These are phyloP conservation scores for Formicarius rufipectus DNA, from an alignment of 2,113 vertebrate genomes.

Conservation along the genomic window DNA sequence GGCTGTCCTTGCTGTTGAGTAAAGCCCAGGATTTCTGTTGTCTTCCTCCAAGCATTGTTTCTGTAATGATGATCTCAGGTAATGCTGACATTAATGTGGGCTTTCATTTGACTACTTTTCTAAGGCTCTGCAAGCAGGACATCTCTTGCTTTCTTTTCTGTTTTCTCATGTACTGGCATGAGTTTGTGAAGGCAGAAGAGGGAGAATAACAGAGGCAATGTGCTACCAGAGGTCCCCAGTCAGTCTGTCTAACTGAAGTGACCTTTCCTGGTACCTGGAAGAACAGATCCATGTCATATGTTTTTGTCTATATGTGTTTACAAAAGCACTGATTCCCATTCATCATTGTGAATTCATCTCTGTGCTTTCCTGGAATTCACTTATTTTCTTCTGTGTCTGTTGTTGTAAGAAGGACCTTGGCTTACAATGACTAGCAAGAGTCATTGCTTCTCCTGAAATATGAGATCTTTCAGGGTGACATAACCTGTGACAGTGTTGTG, in stretches of 20 bases:
- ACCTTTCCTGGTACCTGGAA: background rate
- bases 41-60: background rate
- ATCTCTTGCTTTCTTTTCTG: background rate
- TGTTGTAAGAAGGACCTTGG: constrained; percentile 7
- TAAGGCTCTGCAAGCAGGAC: background rate
- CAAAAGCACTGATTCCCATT: background rate
- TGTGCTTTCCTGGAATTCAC: constrained; percentile 10
- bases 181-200: background rate
- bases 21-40: background rate
- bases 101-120: background rate
- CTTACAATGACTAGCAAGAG: background rate
- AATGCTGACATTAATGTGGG: background rate
- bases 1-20: background rate
- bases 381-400: background rate
- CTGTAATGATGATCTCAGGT: background rate
- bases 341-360: background rate
- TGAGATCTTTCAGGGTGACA: background rate
- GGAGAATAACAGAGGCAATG: background rate
- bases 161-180: background rate
- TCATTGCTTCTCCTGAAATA: background rate
- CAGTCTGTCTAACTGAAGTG: background rate
- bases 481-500: background rate
- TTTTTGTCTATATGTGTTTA: background rate
- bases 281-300: background rate
- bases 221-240: background rate